Conservation (phyloP, 1,140 invertebrate species). For the Heliothis virescens region DNA sequence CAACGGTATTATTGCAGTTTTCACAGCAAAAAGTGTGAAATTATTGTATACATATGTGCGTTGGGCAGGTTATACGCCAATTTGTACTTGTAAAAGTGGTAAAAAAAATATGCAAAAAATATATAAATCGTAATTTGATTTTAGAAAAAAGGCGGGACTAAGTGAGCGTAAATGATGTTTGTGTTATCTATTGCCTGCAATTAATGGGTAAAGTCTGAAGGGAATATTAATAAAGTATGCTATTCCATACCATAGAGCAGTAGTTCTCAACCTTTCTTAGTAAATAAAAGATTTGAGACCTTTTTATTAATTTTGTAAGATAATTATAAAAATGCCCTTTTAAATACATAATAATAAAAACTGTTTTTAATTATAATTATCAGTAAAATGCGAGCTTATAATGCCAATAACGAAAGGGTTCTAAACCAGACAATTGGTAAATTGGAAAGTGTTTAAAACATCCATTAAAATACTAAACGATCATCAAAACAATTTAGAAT, state of each 20-base stretch:
- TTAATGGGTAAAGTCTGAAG: not conserved
- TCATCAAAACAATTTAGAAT: not conserved
- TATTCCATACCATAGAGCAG: no score
- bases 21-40: slow-evolving; percentile 33
- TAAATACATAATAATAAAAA: no score
- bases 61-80: not conserved
- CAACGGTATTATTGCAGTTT: slow-evolving; percentile 13
- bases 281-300: no score
- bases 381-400: no score
- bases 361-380: no score
- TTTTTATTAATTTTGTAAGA: no score
- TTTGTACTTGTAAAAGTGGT: slow-evolving; percentile 14
- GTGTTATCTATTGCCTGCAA: not conserved
- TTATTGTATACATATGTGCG: not conserved
- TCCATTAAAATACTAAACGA: not conserved
- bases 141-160: not conserved
- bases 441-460: not conserved
- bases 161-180: slow-evolving; percentile 18
- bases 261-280: no score
- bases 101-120: not conserved
- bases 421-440: not conserved
- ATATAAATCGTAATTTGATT: not conserved
- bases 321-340: no score
- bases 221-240: not conserved
- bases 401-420: no score